Conservation (phyloP, 2,113 vertebrate genomes). For the Pseudorasbora parva region DNA sequence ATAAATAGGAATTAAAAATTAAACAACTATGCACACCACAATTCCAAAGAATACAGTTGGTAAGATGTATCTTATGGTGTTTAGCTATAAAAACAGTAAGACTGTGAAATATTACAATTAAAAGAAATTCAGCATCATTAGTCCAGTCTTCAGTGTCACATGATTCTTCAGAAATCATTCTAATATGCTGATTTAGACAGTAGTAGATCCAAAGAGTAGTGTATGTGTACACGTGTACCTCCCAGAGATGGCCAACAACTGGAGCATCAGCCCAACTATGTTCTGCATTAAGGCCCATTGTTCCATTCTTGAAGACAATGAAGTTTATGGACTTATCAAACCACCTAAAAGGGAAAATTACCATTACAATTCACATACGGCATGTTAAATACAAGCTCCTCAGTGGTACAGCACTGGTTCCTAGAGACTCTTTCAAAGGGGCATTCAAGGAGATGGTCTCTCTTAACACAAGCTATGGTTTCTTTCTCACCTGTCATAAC, state of each 20-base stretch:
- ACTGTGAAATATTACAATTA: no score
- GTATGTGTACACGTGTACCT: conserved; percentile 74
- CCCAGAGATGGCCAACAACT: conserved; percentile 93
- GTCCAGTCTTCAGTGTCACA: not conserved
- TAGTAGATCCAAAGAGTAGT: not conserved
- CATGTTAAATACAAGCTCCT: not conserved
- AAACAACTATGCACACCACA: not conserved
- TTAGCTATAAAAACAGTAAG: not conserved
- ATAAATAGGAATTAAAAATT: not conserved
- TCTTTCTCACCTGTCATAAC: conserved; percentile 85
- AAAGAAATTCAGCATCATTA: not conserved
- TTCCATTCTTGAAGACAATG: conserved; percentile 91
- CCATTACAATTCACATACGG: not conserved
- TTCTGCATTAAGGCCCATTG: conserved; percentile 90
- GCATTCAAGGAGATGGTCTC: not conserved
- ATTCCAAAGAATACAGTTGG: not conserved
- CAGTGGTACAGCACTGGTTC: not conserved
- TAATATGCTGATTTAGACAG: not conserved
- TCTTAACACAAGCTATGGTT: not conserved
- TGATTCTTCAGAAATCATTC: not conserved
- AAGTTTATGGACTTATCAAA: conserved; percentile 95
- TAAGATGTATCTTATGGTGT: not conserved
- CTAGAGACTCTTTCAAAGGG: not conserved
- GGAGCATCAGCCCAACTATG: conserved; percentile 98
- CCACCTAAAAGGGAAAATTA: conserved; percentile 82